Evolutionary conservation across 2,888 invertebrate genomes (phyloP).

Genomic region (Eupithecia abbreviata): DNA sequence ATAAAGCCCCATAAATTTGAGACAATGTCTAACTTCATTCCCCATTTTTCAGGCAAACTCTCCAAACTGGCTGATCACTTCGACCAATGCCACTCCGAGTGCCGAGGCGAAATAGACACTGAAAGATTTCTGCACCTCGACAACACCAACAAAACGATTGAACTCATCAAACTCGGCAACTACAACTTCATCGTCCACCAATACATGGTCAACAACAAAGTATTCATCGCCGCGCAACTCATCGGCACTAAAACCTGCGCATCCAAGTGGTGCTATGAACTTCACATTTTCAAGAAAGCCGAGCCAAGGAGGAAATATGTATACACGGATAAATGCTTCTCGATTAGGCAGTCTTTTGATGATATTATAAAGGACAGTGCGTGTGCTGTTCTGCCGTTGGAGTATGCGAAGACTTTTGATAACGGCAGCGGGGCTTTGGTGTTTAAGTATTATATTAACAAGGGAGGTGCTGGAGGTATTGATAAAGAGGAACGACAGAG

Average conservation of each 20-base stretch:
- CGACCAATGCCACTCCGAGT: conserved; percentile 54
- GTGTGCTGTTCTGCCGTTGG: conserved; percentile 57
- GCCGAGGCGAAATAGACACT: conserved; percentile 56
- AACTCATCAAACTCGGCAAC: conserved; percentile 54
- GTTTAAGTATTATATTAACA: conserved; percentile 39
- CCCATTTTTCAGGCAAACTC: conserved; percentile 60
- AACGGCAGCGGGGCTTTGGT: conserved; percentile 35
- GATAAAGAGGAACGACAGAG: neutral
- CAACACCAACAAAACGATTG: conserved; percentile 48
- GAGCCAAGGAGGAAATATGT: conserved; percentile 61
- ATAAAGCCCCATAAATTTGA: neutral
- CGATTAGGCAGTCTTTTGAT: conserved; percentile 46
- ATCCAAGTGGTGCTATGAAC: conserved; percentile 67
- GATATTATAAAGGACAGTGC: conserved; percentile 52
- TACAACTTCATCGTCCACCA: conserved; percentile 65
- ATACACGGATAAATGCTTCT: conserved; percentile 56
- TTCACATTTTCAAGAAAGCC: conserved; percentile 68
- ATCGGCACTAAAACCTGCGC: conserved; percentile 64
- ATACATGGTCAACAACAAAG: conserved; percentile 44
- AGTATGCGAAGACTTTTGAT: conserved; percentile 38
- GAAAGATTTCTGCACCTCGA: conserved; percentile 56
- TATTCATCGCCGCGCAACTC: conserved; percentile 63
- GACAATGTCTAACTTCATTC: neutral
- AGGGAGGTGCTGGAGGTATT: conserved; percentile 2
- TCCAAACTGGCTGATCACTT: conserved; percentile 62